Evolutionary conservation across 2,113 vertebrate species (phyloP), one percentile per base, ranked within the genome.

Genomic region (Shinisaurus crocodilurus): DNA sequence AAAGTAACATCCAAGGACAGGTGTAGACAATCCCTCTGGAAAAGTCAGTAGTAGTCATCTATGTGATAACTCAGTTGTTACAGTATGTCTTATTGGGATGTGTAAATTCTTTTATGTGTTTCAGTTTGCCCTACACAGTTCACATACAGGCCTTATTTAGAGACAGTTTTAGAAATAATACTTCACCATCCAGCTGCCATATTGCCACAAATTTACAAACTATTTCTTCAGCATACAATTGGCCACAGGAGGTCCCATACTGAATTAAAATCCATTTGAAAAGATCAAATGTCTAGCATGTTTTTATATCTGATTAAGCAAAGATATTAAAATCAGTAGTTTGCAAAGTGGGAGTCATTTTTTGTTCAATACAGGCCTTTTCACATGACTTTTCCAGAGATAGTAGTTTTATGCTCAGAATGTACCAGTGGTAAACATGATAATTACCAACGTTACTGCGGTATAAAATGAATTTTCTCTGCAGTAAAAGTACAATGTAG

Each of bases 371-470:
- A 65, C 88, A 48, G 10, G 32, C 16, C 40, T 18, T 92, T 81
- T 83, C 65, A 40, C 43, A 67, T 88, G 87, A 57, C 82, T 77
- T 81, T 86, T 76, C 48, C 40, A n/a, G 43, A 75, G 79, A 40
- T n/a, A 40, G 23, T 70, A 87, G 18, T 85, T 87, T 60, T 79
- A 81, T 86, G 29, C 20, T 89, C 23, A 90, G 72, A 88, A 92
- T 93, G 60, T 88, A 89, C 65, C 89, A 63, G 69, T 40, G 80
- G 63, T 69, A 60, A 87, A 75, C 20, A 10, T 12, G 10, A 57
- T 81, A 57, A 70, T 0, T 82, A 74, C 29, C 48, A 2, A 1
- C 70, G 12, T 63, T 63, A 79, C 40, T 48, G 20, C 80, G 79
- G 1, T 57, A 40, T 60, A 92, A 93, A 89, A 5, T 70, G 15